phyloP scores from a whole-genome alignment of 2,113 vertebrate genomes.

The Lepidothrix coronata region DNA sequence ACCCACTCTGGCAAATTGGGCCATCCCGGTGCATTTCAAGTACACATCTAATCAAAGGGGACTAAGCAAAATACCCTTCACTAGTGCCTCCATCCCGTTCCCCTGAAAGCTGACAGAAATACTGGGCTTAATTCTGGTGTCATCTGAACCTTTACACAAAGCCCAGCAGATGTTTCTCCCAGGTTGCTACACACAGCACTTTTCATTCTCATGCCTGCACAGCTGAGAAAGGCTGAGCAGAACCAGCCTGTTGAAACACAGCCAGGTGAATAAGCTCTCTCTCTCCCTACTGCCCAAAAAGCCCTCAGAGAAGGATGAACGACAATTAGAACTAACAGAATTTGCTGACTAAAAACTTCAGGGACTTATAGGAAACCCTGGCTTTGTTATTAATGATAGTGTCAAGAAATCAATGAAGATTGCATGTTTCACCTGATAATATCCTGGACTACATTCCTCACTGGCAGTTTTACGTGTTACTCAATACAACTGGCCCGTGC shows the following conservation, averaged over 20 bases:
- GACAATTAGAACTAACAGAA: not conserved
- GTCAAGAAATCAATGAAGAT: slow-evolving; percentile 52
- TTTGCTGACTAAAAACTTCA: not conserved
- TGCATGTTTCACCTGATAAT: slow-evolving; percentile 18
- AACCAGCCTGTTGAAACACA: not conserved
- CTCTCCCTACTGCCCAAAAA: not conserved
- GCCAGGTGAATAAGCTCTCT: not conserved
- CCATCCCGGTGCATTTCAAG: not conserved
- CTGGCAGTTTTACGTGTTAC: not conserved
- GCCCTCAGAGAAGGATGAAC: not conserved
- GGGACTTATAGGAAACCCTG: not conserved
- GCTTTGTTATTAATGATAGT: slow-evolving; percentile 25
- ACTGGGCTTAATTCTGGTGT: not conserved
- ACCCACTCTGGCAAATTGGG: not conserved
- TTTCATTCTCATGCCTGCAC: rapidly evolving
- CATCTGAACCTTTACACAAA: not conserved
- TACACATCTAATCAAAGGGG: rapidly evolving
- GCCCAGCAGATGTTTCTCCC: not conserved
- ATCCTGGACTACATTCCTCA: not conserved
- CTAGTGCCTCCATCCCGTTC: not conserved
- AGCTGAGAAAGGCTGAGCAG: not conserved
- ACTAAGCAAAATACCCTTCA: not conserved
- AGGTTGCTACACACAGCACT: rapidly evolving
- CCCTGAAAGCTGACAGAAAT: not conserved
- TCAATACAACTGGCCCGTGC: not conserved